These are phyloP conservation scores for Cephalopterus ornatus DNA, from an alignment of 2,113 vertebrate species.

Conservation along the genomic window DNA sequence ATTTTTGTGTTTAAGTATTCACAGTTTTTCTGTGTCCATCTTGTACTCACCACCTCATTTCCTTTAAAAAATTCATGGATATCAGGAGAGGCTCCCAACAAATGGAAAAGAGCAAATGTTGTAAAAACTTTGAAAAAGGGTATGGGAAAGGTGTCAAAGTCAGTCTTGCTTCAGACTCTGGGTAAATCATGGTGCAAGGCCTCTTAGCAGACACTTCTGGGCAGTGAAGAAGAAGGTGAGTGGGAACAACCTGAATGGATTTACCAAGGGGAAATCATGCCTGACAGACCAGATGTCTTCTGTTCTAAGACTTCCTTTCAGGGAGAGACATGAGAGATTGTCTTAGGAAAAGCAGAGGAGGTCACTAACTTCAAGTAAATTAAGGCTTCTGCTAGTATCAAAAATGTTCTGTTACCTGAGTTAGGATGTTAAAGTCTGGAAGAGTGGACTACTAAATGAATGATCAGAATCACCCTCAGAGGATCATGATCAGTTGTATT, in stretches of 20 bases:
- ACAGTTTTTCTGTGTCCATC: not conserved
- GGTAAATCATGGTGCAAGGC: not conserved
- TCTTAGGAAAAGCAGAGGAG: not conserved
- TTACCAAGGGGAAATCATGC: not conserved
- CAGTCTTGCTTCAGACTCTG: not conserved
- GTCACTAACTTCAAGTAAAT: not conserved
- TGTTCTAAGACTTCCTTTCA: not conserved
- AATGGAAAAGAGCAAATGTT: not conserved
- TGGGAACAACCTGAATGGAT: not conserved
- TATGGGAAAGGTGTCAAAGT: not conserved
- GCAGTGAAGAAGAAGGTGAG: not conserved
- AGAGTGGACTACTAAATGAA: not conserved
- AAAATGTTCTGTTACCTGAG: not conserved
- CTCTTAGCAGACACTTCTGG: not conserved
- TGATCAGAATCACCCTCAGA: not conserved
- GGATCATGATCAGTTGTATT: not conserved
- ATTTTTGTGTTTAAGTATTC: not conserved
- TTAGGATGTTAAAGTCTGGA: not conserved
- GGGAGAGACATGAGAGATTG: not conserved
- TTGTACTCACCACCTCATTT: not conserved
- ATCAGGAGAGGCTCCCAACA: rapidly evolving
- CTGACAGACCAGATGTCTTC: not conserved
- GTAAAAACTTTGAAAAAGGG: not conserved
- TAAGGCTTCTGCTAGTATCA: not conserved
- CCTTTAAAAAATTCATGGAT: not conserved